phyloP scores from a whole-genome alignment of 2,888 invertebrate species.

The Mythimna pallens region DNA sequence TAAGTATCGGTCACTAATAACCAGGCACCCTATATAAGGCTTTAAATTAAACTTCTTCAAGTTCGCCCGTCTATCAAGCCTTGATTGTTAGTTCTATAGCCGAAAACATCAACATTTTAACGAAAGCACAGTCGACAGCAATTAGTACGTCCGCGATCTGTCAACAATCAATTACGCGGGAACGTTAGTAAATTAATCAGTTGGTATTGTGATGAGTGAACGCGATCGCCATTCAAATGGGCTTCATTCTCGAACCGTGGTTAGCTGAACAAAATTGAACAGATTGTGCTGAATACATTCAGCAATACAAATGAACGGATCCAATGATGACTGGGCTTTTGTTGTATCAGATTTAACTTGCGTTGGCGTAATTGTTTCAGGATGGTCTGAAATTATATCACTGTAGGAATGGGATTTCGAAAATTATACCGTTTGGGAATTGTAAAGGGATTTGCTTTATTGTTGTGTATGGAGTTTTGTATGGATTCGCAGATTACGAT shows the following conservation, averaged over 20 bases:
- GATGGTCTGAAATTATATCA: conserved; percentile 17
- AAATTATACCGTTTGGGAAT: neutral
- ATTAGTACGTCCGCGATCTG: conserved; percentile 16
- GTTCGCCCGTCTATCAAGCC: neutral
- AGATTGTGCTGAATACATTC: conserved; percentile 34
- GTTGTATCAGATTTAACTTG: conserved; percentile 29
- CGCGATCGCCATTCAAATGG: conserved; percentile 39
- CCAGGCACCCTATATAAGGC: no score
- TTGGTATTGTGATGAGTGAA: conserved; percentile 43
- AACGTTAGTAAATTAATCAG: conserved; percentile 44
- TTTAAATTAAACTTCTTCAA: no score
- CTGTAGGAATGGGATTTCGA: neutral
- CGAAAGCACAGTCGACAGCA: conserved; percentile 1
- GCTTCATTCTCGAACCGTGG: conserved; percentile 29
- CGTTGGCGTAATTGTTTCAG: conserved; percentile 21
- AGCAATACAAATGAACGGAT: conserved; percentile 40
- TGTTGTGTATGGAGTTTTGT: neutral
- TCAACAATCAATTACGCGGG: conserved; percentile 44
- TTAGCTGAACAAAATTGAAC: conserved; percentile 28
- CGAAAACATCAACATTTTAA: neutral
- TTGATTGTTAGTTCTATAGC: conserved; percentile 3
- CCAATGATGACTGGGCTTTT: conserved; percentile 22
- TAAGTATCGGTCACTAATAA: no score
- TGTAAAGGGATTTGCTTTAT: neutral
- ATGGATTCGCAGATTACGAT: neutral